Base-by-base conservation (phyloP, 2,113 vertebrate species). In the Semicossyphus pulcher region DNA sequence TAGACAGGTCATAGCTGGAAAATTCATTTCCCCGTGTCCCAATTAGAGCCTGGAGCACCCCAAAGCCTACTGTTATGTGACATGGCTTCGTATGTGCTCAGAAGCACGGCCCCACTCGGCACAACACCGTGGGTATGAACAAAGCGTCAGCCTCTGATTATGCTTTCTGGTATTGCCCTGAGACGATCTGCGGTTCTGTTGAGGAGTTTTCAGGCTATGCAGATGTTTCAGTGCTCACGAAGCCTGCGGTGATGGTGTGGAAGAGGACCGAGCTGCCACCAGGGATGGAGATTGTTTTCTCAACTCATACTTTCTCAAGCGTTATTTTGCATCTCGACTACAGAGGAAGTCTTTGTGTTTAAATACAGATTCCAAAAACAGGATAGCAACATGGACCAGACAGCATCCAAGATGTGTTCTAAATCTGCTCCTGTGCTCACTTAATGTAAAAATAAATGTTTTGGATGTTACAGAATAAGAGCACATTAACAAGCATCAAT, bases 21-120 rank as follows among this genome's bases (percentile, higher is more conserved):
- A 85, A 88, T 89, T 88, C 68, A 86, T 89, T 88, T 91, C 69
- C 75, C 65, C 31, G 4, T 73, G 80, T 93, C 81, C 86, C 84
- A 91, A 91, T 93, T 89, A 92, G 85, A 76, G 82, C 88, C 86
- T 5, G 14, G 70, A 87, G 85, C 78, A 85, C 85, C 65, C 52
- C 47, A 31, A 45, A 70, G 78, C 88, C 77, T 65, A 61, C 82
- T 71, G 73, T 61, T 71, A 84, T 82, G 86, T 87, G 87, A 88
- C 84, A 79, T 85, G 87, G 66, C 87, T 73, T 84, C 60, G 70
- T 56, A 73, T 52, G 66, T 59, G 84, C 84, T 78, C 61, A 42
- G 65, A 86, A 61, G 39, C 66, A 71, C 57, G 84, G 58, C 70
- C 68, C 29, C 41, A 37, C 60, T n/a, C 42, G 4, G 56, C 67